Evolutionary conservation across 2,797 vertebrate species (phyloP).

Genomic region (Coregonus sp.): DNA sequence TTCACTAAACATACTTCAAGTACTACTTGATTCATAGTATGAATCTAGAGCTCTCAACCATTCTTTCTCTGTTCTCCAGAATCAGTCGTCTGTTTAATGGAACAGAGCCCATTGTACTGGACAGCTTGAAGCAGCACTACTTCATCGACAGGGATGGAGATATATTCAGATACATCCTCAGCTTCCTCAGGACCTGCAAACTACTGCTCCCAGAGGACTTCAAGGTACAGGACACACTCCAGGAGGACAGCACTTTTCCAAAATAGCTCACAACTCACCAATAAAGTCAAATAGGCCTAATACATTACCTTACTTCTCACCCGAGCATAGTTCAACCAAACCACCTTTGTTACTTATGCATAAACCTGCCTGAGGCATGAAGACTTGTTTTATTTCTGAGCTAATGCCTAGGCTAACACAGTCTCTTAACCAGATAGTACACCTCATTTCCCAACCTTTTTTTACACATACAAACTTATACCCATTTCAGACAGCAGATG

Average conservation of each 20-base stretch:
- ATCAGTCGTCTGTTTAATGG: slow-evolving; percentile 95
- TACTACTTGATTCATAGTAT: neutral
- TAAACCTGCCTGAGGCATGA: neutral
- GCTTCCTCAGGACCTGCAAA: slow-evolving; percentile 93
- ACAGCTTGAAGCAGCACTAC: slow-evolving; percentile 98
- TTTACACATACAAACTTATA: neutral
- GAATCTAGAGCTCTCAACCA: neutral
- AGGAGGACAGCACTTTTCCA: neutral
- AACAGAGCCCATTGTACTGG: slow-evolving; percentile 93
- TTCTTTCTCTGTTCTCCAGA: slow-evolving; percentile 65
- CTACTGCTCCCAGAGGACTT: slow-evolving; percentile 95
- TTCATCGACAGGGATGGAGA: slow-evolving; percentile 97
- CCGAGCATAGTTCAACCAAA: too few relatives aligned
- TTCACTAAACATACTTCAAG: neutral
- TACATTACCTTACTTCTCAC: neutral
- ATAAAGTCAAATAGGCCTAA: neutral
- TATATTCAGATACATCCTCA: slow-evolving; percentile 93
- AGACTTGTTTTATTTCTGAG: neutral
- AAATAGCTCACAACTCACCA: neutral
- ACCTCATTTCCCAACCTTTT: neutral
- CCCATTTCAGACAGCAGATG: too few relatives aligned
- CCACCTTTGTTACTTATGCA: too few relatives aligned
- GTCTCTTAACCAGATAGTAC: neutral
- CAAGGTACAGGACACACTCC: slow-evolving; percentile 75
- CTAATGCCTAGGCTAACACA: neutral